phyloP scores from a whole-genome alignment of 92 coral and sea anemone species.

The Porites cylindrica region DNA sequence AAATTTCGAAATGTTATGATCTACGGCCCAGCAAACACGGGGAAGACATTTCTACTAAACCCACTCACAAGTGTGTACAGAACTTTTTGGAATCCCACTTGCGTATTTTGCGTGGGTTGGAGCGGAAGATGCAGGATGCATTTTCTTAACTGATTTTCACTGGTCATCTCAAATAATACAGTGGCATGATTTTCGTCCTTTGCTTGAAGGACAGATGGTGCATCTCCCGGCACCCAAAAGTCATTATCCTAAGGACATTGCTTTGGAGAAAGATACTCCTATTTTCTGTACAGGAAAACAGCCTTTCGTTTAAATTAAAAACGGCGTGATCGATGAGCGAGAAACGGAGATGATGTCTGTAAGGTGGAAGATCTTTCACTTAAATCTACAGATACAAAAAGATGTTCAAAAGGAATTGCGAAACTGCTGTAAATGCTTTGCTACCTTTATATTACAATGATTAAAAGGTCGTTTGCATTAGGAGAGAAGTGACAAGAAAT shows the following conservation, averaged over 20 bases:
- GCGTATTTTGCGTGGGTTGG: conserved; percentile 70
- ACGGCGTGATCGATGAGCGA: conserved; percentile 45
- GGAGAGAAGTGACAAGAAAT: too few relatives aligned
- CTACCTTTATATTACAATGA: neutral
- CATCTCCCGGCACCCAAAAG: conserved; percentile 75
- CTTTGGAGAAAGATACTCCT: conserved; percentile 59
- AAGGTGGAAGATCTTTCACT: conserved; percentile 57
- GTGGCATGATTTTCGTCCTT: conserved; percentile 72
- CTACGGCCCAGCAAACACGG: conserved; percentile 6
- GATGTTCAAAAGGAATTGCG: conserved; percentile 30
- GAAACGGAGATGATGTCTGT: conserved; percentile 86
- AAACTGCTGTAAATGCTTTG: conserved; percentile 61
- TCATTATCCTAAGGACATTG: conserved; percentile 67
- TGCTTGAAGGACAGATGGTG: conserved; percentile 67
- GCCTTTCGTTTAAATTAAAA: conserved; percentile 42
- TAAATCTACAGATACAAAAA: conserved; percentile 37
- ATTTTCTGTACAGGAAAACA: conserved; percentile 65
- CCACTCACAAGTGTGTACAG: conserved; percentile 22
- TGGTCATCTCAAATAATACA: conserved; percentile 59
- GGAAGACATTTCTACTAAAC: neutral
- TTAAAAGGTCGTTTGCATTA: too few relatives aligned
- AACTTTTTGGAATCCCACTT: conserved; percentile 57
- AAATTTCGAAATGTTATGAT: too few relatives aligned
- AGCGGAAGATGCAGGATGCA: conserved; percentile 15
- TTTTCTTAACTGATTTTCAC: conserved; percentile 46